phyloP scores from a whole-genome alignment of 2,888 invertebrate species.

The Allophyes oxyacanthae region DNA sequence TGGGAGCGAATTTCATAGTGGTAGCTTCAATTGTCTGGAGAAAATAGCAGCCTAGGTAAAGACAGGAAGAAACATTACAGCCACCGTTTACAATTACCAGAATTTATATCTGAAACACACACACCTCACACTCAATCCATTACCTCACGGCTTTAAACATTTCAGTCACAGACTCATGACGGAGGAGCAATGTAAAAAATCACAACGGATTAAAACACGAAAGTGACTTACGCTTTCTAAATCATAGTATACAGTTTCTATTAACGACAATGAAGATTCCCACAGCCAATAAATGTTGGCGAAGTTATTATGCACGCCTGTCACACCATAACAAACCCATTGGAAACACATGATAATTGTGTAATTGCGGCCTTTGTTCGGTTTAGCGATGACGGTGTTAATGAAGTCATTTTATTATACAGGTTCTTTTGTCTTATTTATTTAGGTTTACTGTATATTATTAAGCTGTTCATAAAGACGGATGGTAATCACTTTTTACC shows the following conservation, averaged over 20 bases:
- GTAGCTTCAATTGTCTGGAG: neutral
- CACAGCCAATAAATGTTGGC: conserved; percentile 60
- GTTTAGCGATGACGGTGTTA: conserved; percentile 11
- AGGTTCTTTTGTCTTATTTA: neutral
- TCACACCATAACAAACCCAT: conserved; percentile 50
- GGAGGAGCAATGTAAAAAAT: conserved; percentile 30
- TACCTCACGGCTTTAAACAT: conserved; percentile 6
- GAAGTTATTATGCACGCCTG: conserved; percentile 43
- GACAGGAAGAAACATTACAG: neutral
- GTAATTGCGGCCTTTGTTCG: conserved; percentile 21
- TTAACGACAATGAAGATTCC: conserved; percentile 57
- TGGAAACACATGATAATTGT: conserved; percentile 16
- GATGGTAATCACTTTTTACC: too few species aligned
- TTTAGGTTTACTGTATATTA: too few species aligned
- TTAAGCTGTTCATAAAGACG: too few species aligned
- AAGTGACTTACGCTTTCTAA: conserved; percentile 55
- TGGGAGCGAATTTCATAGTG: too few species aligned
- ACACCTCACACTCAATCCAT: conserved; percentile 13
- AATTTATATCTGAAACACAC: conserved; percentile 1
- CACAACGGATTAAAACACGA: conserved; percentile 22
- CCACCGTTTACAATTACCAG: conserved; percentile 13
- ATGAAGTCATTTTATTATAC: conserved; percentile 14
- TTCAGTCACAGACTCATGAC: neutral
- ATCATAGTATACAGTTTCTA: conserved; percentile 44
- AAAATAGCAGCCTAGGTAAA: neutral